Evolutionary conservation across 1,140 invertebrate species (phyloP), one percentile per base, ranked within the genome.

Genomic region (Halesus radiatus): DNA sequence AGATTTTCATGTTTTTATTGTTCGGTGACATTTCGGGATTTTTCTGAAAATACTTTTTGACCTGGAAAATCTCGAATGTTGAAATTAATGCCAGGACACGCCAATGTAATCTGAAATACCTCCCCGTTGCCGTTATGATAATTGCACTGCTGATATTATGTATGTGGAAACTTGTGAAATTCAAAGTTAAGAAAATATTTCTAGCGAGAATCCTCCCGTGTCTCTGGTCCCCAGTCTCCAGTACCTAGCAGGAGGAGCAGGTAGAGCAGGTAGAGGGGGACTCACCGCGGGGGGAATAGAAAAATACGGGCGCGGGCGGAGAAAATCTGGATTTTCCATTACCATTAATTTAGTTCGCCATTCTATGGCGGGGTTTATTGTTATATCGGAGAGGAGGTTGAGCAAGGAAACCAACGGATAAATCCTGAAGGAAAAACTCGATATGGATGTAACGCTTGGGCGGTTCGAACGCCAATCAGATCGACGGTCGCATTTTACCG

Each of bases 321-420:
- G 78, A 76, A 82, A 82, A 82, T 82, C 81, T 78, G 81, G 80
- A 78, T 82, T 82, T 82, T 82, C 81, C 81, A 82, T 82, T 82
- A 82, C 73, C 81, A 79, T 76, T 82, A 82, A 82, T 82, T 82
- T 79, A 79, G 76, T 76, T 81, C 77, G n/a, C 68, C 52, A 16
- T 29, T 73, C 45, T 56, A 74, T 81, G 64, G 75, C 64, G 80
- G 66, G 53, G 32, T 32, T 77, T 77, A 77, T 77, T 77, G 75
- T 77, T 77, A 77, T 73, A 73, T 75, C 29, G 58, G 54, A 56
- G 45, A 50, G 26, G 26, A 52, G 70, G 10, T 54, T 68, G 64
- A 45, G 37, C 64, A 68, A 68, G 64, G 32, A 68, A 68, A 68
- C 64, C 64, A 68, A 45, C 64, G 64, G 64, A 68, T 68, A 68